phyloP scores from a whole-genome alignment of 2,797 vertebrate genomes.

The Peromyscus aztecus region DNA sequence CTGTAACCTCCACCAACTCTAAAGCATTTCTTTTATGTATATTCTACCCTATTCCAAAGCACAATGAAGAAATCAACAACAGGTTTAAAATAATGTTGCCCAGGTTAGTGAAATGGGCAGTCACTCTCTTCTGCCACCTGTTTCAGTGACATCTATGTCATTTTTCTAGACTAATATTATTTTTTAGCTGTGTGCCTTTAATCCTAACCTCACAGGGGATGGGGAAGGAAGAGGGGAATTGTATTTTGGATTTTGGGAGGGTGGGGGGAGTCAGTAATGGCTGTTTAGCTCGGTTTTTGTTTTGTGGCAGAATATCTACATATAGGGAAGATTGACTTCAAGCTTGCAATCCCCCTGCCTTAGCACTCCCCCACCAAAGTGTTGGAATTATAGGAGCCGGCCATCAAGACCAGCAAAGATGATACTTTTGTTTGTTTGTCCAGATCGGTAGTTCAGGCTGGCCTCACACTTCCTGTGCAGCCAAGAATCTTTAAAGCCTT shows the following conservation, averaged over 20 bases:
- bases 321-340: neutral
- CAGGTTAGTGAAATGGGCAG: neutral
- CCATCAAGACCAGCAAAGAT: neutral
- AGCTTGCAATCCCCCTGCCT: neutral
- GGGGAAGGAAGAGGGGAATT: neutral
- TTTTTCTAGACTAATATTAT: slow-evolving; percentile 11
- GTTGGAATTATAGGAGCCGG: neutral
- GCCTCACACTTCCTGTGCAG: neutral
- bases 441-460: neutral
- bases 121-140: neutral
- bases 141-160: neutral
- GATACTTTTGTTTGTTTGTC: neutral
- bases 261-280: neutral
- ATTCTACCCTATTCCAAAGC: slow-evolving; percentile 30
- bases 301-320: neutral
- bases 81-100: slow-evolving; percentile 23
- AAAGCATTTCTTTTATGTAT: slow-evolving; percentile 6
- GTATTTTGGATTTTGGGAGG: too few species aligned
- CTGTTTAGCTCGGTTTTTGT: neutral
- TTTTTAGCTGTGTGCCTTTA: slow-evolving; percentile 18
- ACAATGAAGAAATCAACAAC: slow-evolving; percentile 49
- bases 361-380: neutral
- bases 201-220: neutral
- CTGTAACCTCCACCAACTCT: neutral
- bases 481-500: neutral